phyloP scores from a whole-genome alignment of 2,797 vertebrate genomes.

The Pseudotriccus pelzelni region DNA sequence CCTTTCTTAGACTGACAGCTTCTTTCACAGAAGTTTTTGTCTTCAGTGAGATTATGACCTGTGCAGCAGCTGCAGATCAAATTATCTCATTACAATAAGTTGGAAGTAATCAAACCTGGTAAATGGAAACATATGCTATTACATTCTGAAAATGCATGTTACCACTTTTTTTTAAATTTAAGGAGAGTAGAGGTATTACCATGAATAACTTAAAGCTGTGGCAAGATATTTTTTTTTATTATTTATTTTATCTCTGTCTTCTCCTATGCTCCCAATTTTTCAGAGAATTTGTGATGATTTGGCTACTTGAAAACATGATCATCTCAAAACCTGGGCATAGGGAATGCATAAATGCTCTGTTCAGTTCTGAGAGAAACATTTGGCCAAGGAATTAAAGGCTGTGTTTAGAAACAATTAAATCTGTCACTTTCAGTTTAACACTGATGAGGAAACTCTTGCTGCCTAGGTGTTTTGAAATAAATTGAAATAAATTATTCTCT shows the following conservation, averaged over 20 bases:
- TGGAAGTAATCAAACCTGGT: neutral
- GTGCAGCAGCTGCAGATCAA: neutral
- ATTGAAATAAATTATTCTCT: neutral
- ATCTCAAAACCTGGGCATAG: neutral
- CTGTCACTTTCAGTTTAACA: neutral
- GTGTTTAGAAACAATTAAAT: neutral
- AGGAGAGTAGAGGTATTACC: neutral
- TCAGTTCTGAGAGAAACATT: neutral
- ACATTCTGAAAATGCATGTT: neutral
- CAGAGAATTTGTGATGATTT: neutral
- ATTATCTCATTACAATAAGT: neutral
- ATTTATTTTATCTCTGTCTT: neutral
- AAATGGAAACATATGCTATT: neutral
- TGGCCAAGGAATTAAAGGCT: neutral
- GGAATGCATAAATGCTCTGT: neutral
- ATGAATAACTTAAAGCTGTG: neutral
- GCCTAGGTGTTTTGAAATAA: neutral
- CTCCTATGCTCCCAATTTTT: neutral
- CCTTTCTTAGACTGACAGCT: neutral
- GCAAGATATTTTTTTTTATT: neutral
- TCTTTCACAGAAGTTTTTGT: neutral
- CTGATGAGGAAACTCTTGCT: neutral
- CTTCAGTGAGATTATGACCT: neutral
- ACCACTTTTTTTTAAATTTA: neutral
- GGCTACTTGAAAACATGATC: neutral